These are phyloP conservation scores for Acyrthosiphon pisum DNA, from an alignment of 1,140 invertebrate species.

Conservation along the genomic window DNA sequence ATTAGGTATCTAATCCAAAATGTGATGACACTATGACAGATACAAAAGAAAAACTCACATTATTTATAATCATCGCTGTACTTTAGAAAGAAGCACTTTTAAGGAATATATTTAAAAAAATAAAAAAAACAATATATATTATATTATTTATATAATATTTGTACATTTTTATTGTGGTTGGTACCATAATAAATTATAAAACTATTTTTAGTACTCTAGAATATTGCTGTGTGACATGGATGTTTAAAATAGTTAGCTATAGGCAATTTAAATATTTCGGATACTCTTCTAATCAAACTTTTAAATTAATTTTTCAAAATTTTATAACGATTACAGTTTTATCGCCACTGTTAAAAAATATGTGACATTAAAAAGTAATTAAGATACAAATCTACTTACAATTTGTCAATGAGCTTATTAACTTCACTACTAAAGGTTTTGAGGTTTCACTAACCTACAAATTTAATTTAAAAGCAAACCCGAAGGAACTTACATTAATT, in stretches of 20 bases:
- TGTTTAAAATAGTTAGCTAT: neutral
- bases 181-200: no score
- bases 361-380: neutral
- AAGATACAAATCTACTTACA: neutral
- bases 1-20: no score
- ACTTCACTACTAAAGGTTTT: neutral
- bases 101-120: no score
- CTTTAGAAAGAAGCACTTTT: no score
- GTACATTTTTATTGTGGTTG: no score
- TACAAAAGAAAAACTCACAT: no score
- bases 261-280: neutral
- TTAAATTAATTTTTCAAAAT: constrained; percentile 1
- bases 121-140: no score
- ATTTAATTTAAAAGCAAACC: neutral
- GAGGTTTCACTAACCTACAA: neutral
- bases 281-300: neutral
- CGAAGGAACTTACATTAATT: neutral
- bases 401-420: neutral
- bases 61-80: no score
- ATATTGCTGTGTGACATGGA: no score
- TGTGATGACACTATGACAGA: no score
- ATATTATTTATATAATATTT: no score
- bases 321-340: neutral
- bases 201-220: no score
- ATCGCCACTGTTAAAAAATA: neutral